These are phyloP conservation scores for Diplodus puntazzo DNA, from an alignment of 2,797 vertebrate genomes.

Conservation along the genomic window DNA sequence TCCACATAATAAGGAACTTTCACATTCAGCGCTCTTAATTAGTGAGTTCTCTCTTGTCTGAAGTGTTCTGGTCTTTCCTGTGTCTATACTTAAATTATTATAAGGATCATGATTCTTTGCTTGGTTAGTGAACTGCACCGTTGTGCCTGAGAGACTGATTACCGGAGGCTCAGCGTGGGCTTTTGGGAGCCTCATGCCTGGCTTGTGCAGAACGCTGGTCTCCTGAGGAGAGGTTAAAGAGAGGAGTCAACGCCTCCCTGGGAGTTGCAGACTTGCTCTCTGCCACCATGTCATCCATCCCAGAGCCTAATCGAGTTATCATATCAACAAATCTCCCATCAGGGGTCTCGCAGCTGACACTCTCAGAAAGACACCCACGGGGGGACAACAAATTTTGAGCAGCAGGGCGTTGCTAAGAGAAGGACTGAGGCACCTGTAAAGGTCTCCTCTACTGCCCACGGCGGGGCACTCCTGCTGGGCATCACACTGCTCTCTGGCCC, in stretches of 20 bases:
- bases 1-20: slow-evolving; percentile 75
- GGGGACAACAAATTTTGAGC: slow-evolving; percentile 93
- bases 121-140: slow-evolving; percentile 56
- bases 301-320: slow-evolving; percentile 91
- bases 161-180: slow-evolving; percentile 53
- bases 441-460: slow-evolving; percentile 79
- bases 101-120: slow-evolving; percentile 64
- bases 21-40: slow-evolving; percentile 74
- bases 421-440: slow-evolving; percentile 87
- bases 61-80: slow-evolving; percentile 49
- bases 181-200: slow-evolving; percentile 72
- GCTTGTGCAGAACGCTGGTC: slow-evolving; percentile 68
- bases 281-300: slow-evolving; percentile 76
- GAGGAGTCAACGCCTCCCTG: slow-evolving; percentile 59
- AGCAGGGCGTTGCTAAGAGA: slow-evolving; percentile 88
- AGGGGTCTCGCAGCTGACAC: slow-evolving; percentile 81
- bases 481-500: slow-evolving; percentile 75
- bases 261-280: slow-evolving; percentile 64
- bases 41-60: slow-evolving; percentile 67
- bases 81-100: slow-evolving; percentile 66
- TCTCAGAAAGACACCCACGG: slow-evolving; percentile 85
- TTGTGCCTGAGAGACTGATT: slow-evolving; percentile 64
- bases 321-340: slow-evolving; percentile 89
- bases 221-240: slow-evolving; percentile 77
- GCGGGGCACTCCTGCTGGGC: slow-evolving; percentile 82